phyloP scores from a whole-genome alignment of 2,888 invertebrate genomes.

The Seira sanloemensis region DNA sequence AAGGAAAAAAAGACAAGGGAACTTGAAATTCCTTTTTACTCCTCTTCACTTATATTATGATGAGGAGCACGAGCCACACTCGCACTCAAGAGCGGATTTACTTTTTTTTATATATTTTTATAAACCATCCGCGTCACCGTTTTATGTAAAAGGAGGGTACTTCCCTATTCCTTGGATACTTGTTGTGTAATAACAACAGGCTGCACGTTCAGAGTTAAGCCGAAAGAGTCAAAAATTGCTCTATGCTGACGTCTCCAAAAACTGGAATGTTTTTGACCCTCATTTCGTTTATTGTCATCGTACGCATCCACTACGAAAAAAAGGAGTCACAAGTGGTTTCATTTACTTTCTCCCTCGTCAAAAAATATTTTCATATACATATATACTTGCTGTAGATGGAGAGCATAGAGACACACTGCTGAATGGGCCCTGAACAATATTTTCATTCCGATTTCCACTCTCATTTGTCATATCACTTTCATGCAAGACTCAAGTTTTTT shows the following conservation, averaged over 20 bases:
- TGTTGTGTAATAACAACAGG: not conserved
- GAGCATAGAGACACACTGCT: not conserved
- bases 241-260: no score
- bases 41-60: not conserved
- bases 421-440: not conserved
- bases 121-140: not conserved
- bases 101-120: not conserved
- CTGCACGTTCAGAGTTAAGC: not conserved
- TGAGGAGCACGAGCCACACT: conserved; percentile 17
- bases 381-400: no score
- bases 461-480: not conserved
- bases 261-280: no score
- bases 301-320: not conserved
- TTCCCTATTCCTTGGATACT: not conserved
- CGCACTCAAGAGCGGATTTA: conserved; percentile 8
- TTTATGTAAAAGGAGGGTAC: not conserved
- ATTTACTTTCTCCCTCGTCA: not conserved
- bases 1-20: not conserved
- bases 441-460: not conserved
- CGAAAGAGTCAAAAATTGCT: not conserved
- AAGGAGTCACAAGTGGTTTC: not conserved
- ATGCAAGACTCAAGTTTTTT: no score
- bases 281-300: not conserved
- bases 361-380: not conserved
- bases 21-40: not conserved